Conservation (phyloP, 92 coral and sea anemone species). For the Heteractis magnifica region DNA sequence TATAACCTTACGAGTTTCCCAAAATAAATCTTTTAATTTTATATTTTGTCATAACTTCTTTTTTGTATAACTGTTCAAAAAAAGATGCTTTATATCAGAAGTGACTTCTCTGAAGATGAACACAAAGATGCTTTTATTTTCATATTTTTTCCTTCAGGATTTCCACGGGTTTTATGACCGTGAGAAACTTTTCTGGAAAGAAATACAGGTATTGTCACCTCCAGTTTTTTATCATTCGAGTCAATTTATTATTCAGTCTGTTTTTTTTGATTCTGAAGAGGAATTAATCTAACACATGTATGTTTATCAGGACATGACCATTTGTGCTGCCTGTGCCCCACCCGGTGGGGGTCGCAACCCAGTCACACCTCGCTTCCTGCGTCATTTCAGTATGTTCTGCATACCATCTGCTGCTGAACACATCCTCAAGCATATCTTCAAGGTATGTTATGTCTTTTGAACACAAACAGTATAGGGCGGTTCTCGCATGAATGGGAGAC, state of each 20-base stretch:
- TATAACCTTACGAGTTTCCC: too few relatives aligned
- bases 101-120: too few relatives aligned
- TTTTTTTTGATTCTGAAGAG: not conserved
- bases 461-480: too few relatives aligned
- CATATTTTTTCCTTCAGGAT: constrained; percentile 52
- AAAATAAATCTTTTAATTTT: too few relatives aligned
- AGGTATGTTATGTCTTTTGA: constrained; percentile 43
- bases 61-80: too few relatives aligned
- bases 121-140: not conserved
- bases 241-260: not conserved
- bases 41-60: too few relatives aligned
- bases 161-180: constrained; percentile 93
- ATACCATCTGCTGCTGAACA: constrained; percentile 97
- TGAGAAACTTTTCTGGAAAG: constrained; percentile 98
- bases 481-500: too few relatives aligned
- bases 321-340: constrained; percentile 99
- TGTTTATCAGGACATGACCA: constrained; percentile 85
- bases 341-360: constrained; percentile 99
- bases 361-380: constrained; percentile 94
- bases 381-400: constrained; percentile 97
- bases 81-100: too few relatives aligned
- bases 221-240: too few relatives aligned
- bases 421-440: constrained; percentile 90
- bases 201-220: constrained; percentile 72
- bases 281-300: not conserved